Conservation (phyloP, 2,113 vertebrate genomes). For the Setophaga coronata region DNA sequence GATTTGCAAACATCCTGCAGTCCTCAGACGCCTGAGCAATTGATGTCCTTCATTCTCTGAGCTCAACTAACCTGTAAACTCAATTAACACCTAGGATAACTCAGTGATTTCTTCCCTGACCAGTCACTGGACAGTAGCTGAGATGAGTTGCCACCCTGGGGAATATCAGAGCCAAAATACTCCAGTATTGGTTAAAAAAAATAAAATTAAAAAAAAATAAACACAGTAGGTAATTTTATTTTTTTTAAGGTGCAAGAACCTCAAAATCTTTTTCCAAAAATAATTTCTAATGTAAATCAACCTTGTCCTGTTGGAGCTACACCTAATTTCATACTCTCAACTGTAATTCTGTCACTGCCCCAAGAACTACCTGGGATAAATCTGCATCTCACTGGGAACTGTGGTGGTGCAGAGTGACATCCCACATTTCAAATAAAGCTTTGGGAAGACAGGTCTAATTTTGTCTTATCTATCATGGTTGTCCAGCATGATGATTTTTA, state of each 20-base stretch:
- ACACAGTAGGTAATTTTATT: background rate
- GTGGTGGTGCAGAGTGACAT: background rate
- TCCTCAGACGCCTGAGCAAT: background rate
- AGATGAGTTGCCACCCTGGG: background rate
- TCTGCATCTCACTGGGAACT: background rate
- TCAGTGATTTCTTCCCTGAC: background rate
- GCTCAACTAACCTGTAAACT: background rate
- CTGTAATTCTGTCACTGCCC: background rate
- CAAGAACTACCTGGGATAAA: background rate
- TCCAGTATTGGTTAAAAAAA: background rate
- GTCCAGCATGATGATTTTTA: background rate
- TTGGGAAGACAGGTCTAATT: background rate
- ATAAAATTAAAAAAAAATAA: background rate
- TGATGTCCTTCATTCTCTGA: background rate
- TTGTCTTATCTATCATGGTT: background rate
- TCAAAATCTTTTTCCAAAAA: background rate
- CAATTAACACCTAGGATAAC: background rate
- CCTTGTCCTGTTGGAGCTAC: background rate
- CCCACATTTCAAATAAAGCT: background rate
- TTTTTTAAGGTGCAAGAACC: background rate
- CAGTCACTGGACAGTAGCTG: background rate
- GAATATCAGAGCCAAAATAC: background rate
- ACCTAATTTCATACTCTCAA: background rate
- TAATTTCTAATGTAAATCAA: background rate
- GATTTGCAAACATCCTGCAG: background rate